Evolutionary conservation across 2,888 invertebrate species (phyloP), one percentile per base, ranked within the genome.

Genomic region (Xanthorhoe spadicearia): DNA sequence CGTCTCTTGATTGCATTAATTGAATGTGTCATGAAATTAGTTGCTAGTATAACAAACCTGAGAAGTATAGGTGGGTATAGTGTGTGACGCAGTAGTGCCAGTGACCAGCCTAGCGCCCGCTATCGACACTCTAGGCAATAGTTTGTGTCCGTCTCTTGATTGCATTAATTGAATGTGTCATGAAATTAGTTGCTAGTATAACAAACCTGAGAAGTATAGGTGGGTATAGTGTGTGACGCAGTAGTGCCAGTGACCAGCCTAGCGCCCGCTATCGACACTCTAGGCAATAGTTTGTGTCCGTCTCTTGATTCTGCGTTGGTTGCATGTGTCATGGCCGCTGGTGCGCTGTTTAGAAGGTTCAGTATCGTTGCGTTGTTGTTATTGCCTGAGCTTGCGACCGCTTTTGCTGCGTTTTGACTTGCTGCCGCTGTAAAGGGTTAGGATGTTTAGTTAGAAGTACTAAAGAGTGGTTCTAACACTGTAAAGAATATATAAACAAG

Each of bases 261-360:
- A 5, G 90, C 92, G 69, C 94, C 94, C 15, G 94, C 91, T 65
- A 94, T 83, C 7, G 94, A 94, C 78, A 94, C 94, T 10, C 95
- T 86, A 0, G 94, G 91, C 50, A 94, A 76, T 70, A 94, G 81
- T 73, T 90, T 92, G 76, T 92, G 90, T 1, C 86, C 82, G 23
- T 32, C 32, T 7, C 32, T 32, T 7, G 72, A 69, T 2, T 81
- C 83, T 0, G 79, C 75, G 15, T 76, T 72, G 5, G 82, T 75
- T 18, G 94, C 94, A 48, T 94, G 95, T 2, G 95, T 95, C 95
- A 95, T 95, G 66, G 96, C 95, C 66, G 96, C 96, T 50, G 96
- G 96, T 28, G 96, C 95, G 80, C 96, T 96, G 84, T 97, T 97
- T 68, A 97, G 86, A 61, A 97, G 87, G 87, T 96, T 97, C 69